These are phyloP conservation scores for Pachycephala philippinensis DNA, from an alignment of 2,113 vertebrate genomes.

Conservation along the genomic window DNA sequence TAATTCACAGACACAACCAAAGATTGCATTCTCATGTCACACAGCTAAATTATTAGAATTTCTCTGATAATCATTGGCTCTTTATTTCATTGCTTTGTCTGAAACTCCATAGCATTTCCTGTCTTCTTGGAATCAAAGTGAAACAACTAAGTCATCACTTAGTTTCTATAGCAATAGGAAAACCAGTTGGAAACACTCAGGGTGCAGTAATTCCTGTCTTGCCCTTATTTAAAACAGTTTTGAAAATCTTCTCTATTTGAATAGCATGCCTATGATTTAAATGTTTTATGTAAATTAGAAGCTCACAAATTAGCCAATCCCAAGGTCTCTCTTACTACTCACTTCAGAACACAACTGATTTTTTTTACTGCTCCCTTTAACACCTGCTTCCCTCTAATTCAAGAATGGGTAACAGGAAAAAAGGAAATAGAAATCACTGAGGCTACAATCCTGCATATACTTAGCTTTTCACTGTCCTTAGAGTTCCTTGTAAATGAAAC, in stretches of 20 bases:
- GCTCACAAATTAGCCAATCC: neutral
- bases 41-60: neutral
- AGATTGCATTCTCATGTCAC: neutral
- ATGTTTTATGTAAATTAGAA: neutral
- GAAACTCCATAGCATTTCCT: neutral
- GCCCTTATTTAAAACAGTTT: neutral
- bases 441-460: neutral
- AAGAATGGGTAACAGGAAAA: neutral
- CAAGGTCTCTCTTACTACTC: neutral
- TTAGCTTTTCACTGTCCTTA: neutral
- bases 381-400: neutral
- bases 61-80: neutral
- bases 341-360: neutral
- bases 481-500: neutral
- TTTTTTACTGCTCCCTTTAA: neutral
- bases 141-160: neutral
- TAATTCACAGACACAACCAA: neutral
- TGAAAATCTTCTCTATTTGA: neutral
- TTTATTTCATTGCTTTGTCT: neutral
- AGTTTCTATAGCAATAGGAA: neutral
- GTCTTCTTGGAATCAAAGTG: neutral
- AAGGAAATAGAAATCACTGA: neutral
- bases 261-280: neutral
- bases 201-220: neutral
- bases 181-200: neutral